A percentile compares a stretch with the other conserved stretches of the same genome.
Evolutionary conservation across 64 coral and sea anemone genomes (phyloP).

Genomic region (Platygyra sinensis): DNA sequence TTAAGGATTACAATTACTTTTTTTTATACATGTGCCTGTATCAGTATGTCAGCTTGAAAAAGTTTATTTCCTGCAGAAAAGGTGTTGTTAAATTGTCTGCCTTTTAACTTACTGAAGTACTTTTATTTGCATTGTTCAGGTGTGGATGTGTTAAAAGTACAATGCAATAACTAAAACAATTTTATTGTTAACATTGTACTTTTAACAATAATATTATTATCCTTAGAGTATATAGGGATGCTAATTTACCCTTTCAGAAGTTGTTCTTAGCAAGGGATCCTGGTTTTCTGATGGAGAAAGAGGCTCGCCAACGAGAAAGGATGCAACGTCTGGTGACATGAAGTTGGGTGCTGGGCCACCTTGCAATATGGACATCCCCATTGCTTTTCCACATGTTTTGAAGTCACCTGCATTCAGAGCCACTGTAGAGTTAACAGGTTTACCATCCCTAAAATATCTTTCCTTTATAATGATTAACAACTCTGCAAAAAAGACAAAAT

Average conservation of each 20-base stretch:
- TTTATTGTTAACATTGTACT: constrained; percentile 37
- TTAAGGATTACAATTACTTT: constrained; percentile 19
- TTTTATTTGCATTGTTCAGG: not conserved
- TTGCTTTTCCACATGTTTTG: constrained; percentile 57
- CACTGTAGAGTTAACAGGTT: constrained; percentile 38
- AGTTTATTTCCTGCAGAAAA: constrained; percentile 29
- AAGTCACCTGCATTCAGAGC: constrained; percentile 13
- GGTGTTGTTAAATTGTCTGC: constrained; percentile 26
- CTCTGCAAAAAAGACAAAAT: constrained; percentile 64
- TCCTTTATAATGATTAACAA: constrained; percentile 58
- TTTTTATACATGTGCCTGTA: not conserved
- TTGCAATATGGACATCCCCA: constrained; percentile 76
- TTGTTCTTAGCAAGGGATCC: constrained; percentile 40
- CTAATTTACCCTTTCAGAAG: constrained; percentile 53
- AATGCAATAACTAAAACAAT: constrained; percentile 18
- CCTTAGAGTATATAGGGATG: not conserved
- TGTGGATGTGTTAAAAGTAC: constrained; percentile 1
- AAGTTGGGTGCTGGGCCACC: constrained; percentile 74
- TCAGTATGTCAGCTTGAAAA: not conserved
- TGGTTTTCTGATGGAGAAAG: constrained; percentile 45
- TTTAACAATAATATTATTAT: constrained; percentile 30
- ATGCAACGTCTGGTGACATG: constrained; percentile 21
- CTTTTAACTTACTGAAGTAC: constrained; percentile 14
- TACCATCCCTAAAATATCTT: constrained; percentile 61
- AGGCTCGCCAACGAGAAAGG: constrained; percentile 35